These are phyloP conservation scores for Spea multiplicata DNA, from an alignment of 2,113 vertebrate species.

Conservation along the genomic window DNA sequence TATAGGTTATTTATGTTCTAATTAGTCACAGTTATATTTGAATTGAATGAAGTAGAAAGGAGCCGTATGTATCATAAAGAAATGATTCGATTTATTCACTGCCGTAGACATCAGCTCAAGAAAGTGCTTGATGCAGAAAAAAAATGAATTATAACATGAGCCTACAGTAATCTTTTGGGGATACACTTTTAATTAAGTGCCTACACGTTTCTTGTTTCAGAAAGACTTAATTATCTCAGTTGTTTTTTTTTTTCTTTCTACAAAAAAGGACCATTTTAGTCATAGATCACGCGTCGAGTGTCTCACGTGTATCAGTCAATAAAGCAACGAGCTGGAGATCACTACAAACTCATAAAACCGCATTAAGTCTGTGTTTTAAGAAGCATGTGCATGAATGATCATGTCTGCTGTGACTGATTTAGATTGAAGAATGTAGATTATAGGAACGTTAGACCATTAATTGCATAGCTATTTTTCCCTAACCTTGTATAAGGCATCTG, in stretches of 20 bases:
- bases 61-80: constrained; percentile 49
- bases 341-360: constrained; percentile 39
- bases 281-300: constrained; percentile 29
- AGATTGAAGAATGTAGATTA: constrained; percentile 19
- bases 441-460: not conserved
- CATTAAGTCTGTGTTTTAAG: constrained; percentile 50
- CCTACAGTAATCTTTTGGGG: constrained; percentile 59
- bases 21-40: constrained; percentile 44
- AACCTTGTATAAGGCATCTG: too few relatives aligned
- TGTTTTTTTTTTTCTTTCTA: constrained; percentile 7
- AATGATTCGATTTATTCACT: not conserved
- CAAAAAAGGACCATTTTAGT: constrained; percentile 45
- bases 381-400: constrained; percentile 46
- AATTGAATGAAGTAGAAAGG: constrained; percentile 55
- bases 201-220: constrained; percentile 49
- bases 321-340: constrained; percentile 41
- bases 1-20: not conserved
- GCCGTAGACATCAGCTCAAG: constrained; percentile 54
- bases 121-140: constrained; percentile 66
- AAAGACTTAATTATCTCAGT: constrained; percentile 53
- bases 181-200: constrained; percentile 64
- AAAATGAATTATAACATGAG: constrained; percentile 61
- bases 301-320: constrained; percentile 46
- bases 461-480: too few relatives aligned
- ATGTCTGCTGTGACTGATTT: constrained; percentile 16